phyloP scores from a whole-genome alignment of 2,888 invertebrate genomes.

The Andrena chrysosceles region DNA sequence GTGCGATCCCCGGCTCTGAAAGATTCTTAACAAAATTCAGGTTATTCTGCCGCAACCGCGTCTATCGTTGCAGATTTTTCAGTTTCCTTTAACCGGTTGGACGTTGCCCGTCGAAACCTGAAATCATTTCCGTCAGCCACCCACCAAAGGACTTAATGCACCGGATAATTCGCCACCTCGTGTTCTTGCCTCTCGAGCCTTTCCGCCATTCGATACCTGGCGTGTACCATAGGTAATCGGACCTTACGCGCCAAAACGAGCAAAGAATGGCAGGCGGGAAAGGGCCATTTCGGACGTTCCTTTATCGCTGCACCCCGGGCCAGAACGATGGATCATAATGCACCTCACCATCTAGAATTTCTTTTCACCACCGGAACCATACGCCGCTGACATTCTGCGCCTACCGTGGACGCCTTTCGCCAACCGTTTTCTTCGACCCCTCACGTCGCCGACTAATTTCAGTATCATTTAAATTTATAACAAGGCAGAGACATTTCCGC shows the following conservation, averaged over 20 bases:
- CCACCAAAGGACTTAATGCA: slow-evolving; percentile 45
- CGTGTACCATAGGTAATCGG: slow-evolving; percentile 70
- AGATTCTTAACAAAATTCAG: not conserved
- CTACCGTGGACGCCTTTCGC: not conserved
- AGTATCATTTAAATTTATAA: slow-evolving; percentile 8
- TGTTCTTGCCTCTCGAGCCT: slow-evolving; percentile 60
- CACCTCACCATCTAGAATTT: slow-evolving; percentile 34
- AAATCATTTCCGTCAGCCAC: slow-evolving; percentile 13
- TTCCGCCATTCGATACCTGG: slow-evolving; percentile 69
- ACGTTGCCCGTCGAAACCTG: not conserved
- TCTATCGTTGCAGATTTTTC: not conserved
- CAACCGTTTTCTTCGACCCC: not conserved
- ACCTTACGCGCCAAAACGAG: slow-evolving; percentile 58
- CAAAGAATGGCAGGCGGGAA: not conserved
- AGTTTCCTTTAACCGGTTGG: not conserved
- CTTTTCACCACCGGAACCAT: not conserved
- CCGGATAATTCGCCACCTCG: slow-evolving; percentile 58
- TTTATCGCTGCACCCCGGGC: slow-evolving; percentile 16
- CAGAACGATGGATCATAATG: not conserved
- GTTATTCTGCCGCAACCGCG: not conserved
- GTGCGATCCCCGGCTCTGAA: not conserved
- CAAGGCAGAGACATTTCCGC: not conserved
- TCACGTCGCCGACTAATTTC: not conserved
- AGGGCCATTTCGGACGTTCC: slow-evolving; percentile 12
- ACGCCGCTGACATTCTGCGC: not conserved